These are phyloP conservation scores for Cacatua alba DNA, from an alignment of 2,113 vertebrate genomes.

Conservation along the genomic window DNA sequence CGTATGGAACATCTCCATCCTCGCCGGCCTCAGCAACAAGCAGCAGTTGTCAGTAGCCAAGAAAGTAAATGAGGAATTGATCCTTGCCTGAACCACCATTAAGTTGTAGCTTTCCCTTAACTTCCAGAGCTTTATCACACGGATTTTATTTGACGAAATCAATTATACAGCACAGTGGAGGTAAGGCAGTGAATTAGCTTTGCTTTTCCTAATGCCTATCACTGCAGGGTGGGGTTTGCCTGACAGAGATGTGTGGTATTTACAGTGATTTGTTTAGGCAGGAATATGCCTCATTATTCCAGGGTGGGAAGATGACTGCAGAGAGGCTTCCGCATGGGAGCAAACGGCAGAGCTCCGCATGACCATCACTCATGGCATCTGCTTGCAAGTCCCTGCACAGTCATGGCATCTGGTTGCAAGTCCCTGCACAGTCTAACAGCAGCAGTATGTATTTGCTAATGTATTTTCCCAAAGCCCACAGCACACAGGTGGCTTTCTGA, in stretches of 20 bases:
- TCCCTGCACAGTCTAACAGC: background rate
- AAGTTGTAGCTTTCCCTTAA: background rate
- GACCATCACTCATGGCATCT: background rate
- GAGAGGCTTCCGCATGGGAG: background rate
- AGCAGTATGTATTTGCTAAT: background rate
- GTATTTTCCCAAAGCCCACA: background rate
- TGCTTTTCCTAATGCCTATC: background rate
- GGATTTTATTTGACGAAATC: slow-evolving; percentile 7
- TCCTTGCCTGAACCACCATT: background rate
- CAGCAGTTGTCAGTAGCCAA: background rate
- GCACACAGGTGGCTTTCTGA: background rate
- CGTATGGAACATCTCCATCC: background rate
- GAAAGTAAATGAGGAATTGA: background rate
- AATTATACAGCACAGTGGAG: background rate
- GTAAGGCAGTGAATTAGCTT: slow-evolving; percentile 10
- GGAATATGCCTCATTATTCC: background rate
- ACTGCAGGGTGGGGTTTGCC: background rate
- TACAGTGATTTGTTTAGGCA: background rate
- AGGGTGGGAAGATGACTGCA: background rate
- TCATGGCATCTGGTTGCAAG: too few species aligned
- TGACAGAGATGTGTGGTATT: background rate
- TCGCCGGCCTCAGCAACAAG: background rate
- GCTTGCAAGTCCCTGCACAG: background rate
- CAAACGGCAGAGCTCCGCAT: background rate
- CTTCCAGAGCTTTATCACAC: slow-evolving; percentile 6